These are phyloP conservation scores for Clarias pachynema DNA, from an alignment of 2,797 vertebrate species.

Conservation along the genomic window DNA sequence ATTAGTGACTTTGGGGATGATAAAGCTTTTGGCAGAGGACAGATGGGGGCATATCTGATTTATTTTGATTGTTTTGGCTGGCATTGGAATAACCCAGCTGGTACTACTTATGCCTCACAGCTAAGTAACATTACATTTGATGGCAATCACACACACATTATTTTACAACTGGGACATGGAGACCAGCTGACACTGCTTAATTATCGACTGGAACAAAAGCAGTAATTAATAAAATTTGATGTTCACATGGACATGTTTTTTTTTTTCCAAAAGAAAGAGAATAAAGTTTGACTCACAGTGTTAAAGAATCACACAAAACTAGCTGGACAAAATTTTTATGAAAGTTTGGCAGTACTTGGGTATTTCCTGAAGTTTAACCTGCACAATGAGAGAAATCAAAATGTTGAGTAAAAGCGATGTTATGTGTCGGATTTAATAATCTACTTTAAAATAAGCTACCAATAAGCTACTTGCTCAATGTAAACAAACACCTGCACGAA, in stretches of 20 bases:
- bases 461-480: no score
- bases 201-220: neutral
- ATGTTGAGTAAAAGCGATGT: no score
- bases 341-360: no score
- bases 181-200: slow-evolving; percentile 34
- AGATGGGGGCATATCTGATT: neutral
- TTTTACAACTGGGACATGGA: slow-evolving; percentile 6
- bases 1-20: slow-evolving; percentile 17
- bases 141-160: slow-evolving; percentile 21
- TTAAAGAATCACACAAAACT: neutral
- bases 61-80: slow-evolving; percentile 34
- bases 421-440: no score
- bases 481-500: no score
- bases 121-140: slow-evolving; percentile 16
- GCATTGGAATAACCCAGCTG: slow-evolving; percentile 27
- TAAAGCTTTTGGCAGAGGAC: neutral
- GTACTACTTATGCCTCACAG: slow-evolving; percentile 8
- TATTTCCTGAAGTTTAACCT: no score
- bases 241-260: neutral
- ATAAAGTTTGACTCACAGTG: neutral
- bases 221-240: neutral
- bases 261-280: neutral
- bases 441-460: no score
- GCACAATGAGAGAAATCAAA: no score
- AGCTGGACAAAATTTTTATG: no score